These are phyloP conservation scores for Amiota communis DNA, from an alignment of 2,888 invertebrate genomes.

Conservation along the genomic window DNA sequence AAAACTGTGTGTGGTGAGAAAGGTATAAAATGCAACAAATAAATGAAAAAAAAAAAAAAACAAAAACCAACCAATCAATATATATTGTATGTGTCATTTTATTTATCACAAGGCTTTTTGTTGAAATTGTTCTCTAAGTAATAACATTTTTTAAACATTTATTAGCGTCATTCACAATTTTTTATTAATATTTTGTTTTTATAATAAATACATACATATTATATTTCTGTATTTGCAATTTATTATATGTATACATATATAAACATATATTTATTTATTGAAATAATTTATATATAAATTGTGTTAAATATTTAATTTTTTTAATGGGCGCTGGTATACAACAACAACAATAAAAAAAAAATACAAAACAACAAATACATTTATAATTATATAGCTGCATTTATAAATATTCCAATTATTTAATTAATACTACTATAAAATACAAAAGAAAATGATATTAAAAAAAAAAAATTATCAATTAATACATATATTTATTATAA, in stretches of 20 bases:
- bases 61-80: too few species aligned
- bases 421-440: constrained; percentile 1
- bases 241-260: not conserved
- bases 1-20: too few species aligned
- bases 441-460: not conserved
- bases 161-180: too few species aligned
- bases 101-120: too few species aligned
- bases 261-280: not conserved
- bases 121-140: too few species aligned
- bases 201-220: too few species aligned
- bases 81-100: too few species aligned
- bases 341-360: not conserved
- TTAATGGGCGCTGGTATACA: constrained; percentile 7
- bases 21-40: too few species aligned
- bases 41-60: too few species aligned
- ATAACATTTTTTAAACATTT: too few species aligned
- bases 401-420: constrained; percentile 3
- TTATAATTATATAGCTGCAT: not conserved
- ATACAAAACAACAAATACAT: not conserved
- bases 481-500: not conserved
- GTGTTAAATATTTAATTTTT: constrained; percentile 5
- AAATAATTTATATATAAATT: constrained; percentile 1
- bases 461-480: not conserved
- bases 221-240: too few species aligned
- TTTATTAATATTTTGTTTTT: too few species aligned